A percentile compares a stretch with the other conserved stretches of the same genome.
These are phyloP conservation scores for Mesembrinibis cayennensis DNA, from an alignment of 2,113 vertebrate species.

Conservation along the genomic window DNA sequence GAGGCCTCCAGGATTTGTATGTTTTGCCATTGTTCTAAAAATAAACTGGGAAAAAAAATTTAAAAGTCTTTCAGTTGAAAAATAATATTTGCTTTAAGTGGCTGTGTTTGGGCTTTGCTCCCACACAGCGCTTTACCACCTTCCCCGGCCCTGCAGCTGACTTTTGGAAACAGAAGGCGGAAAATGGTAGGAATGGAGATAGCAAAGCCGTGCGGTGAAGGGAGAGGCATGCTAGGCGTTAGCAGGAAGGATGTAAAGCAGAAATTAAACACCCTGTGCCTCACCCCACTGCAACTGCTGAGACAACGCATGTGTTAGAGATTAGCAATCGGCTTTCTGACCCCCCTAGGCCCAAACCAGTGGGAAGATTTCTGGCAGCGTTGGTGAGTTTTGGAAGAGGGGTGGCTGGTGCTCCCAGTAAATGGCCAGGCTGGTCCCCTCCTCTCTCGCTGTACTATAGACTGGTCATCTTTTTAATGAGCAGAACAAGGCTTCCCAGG, in stretches of 20 bases:
- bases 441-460: background rate
- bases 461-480: background rate
- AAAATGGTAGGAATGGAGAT: background rate
- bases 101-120: background rate
- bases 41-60: conserved; percentile 17
- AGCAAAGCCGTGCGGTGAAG: background rate
- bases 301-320: background rate
- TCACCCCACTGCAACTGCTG: background rate
- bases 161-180: background rate
- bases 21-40: conserved; percentile 71
- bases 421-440: background rate
- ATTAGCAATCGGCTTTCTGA: background rate
- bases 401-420: background rate
- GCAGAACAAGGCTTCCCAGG: background rate
- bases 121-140: background rate
- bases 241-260: background rate
- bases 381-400: background rate
- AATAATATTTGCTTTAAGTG: conserved; percentile 53
- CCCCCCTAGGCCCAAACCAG: background rate
- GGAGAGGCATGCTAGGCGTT: background rate
- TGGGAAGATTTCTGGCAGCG: background rate
- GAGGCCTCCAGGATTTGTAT: conserved; percentile 61
- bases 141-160: background rate
- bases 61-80: conserved; percentile 41
- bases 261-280: background rate